Percentiles rank a stretch among this genome's conserved stretches.
These are phyloP conservation scores for Adela reaumurella DNA, from an alignment of 2,888 invertebrate genomes.

Conservation along the genomic window DNA sequence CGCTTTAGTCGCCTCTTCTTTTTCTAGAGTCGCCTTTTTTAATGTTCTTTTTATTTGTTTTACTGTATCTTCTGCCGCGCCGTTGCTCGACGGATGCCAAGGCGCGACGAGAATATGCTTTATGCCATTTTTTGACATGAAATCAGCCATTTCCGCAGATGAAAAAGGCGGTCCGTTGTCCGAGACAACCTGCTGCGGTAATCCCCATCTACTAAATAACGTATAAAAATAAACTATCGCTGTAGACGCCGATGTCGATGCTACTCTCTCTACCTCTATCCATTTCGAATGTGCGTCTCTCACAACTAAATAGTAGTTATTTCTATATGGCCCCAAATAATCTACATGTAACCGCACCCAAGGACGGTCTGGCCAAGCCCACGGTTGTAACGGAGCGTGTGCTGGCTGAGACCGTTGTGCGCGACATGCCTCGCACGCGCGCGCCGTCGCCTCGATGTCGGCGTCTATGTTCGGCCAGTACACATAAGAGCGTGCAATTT, in stretches of 20 bases:
- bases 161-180: conserved; percentile 13
- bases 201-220: too few species aligned
- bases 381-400: conserved; percentile 11
- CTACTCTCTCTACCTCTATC: conserved; percentile 12
- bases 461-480: conserved; percentile 13
- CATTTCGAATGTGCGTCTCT: too few species aligned
- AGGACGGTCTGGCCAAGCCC: too few species aligned
- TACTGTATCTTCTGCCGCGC: conserved; percentile 6
- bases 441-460: conserved; percentile 1
- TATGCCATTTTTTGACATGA: conserved; percentile 7
- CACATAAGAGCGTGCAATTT: conserved; percentile 13
- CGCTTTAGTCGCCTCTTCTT: conserved; percentile 2
- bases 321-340: too few species aligned
- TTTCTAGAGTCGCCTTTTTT: too few species aligned
- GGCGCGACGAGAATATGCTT: too few species aligned
- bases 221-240: conserved; percentile 5
- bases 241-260: conserved; percentile 5
- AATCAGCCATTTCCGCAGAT: conserved; percentile 5
- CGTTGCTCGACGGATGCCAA: too few species aligned
- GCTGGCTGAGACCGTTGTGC: conserved; percentile 7
- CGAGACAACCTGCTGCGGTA: conserved; percentile 10
- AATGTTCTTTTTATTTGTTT: conserved; percentile 5
- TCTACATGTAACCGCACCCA: conserved; percentile 7
- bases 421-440: conserved; percentile 6
- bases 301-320: conserved; percentile 12